Evolutionary conservation across 1,140 invertebrate genomes (phyloP).

Genomic region (Bombus waltoni): DNA sequence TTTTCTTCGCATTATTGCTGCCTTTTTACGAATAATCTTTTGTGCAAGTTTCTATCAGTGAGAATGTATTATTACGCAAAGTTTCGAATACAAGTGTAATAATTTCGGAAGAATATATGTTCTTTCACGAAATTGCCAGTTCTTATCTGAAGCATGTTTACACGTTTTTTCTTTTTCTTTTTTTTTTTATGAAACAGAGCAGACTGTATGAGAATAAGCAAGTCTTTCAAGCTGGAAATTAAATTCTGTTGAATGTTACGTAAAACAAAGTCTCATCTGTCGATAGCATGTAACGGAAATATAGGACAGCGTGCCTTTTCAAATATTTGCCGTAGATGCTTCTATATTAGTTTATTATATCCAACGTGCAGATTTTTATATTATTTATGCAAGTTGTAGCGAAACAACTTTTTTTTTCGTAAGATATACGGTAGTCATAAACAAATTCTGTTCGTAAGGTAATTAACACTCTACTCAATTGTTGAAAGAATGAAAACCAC

Average conservation of each 20-base stretch:
- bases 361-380: neutral
- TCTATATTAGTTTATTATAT: neutral
- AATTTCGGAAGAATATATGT: neutral
- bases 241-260: constrained; percentile 1
- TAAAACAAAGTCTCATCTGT: constrained; percentile 14
- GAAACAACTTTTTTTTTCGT: neutral
- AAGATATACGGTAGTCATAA: neutral
- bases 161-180: neutral
- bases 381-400: neutral
- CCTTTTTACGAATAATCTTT: neutral
- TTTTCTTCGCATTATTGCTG: neutral
- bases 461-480: neutral
- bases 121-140: neutral
- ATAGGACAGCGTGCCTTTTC: neutral
- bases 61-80: too few relatives aligned
- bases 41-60: neutral
- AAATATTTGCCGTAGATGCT: neutral
- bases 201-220: neutral
- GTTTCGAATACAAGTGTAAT: neutral
- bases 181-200: neutral
- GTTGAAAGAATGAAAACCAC: neutral
- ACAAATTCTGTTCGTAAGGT: neutral
- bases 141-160: neutral
- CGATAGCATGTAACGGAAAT: constrained; percentile 5
- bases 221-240: neutral